Conservation (phyloP, 2,888 invertebrate genomes). For the Tillus elongatus region DNA sequence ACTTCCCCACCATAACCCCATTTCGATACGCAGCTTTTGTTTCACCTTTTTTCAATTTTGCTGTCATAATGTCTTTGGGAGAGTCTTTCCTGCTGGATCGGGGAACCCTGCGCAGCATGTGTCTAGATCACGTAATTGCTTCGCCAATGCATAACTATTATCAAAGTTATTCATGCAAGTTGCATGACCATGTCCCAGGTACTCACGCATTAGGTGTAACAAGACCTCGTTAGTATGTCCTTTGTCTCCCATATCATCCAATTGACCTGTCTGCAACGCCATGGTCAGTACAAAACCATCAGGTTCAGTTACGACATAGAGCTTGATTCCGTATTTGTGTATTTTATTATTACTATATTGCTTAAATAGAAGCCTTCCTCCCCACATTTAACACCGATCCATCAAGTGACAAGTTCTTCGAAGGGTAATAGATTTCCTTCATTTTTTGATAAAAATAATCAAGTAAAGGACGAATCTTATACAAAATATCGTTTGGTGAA, state of each 20-base stretch:
- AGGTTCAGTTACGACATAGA: conserved; percentile 23
- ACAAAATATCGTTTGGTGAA: no score
- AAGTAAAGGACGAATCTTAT: conserved; percentile 11
- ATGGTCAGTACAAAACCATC: conserved; percentile 22
- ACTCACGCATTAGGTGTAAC: conserved; percentile 17
- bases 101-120: neutral
- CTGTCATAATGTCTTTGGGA: neutral
- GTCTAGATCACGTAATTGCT: conserved; percentile 2
- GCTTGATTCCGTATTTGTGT: conserved; percentile 27
- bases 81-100: neutral
- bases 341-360: conserved; percentile 25
- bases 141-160: conserved; percentile 7
- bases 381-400: conserved; percentile 22
- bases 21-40: no score
- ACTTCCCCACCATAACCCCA: neutral
- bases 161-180: no score
- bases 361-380: conserved; percentile 23
- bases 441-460: conserved; percentile 11
- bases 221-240: conserved; percentile 25
- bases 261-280: conserved; percentile 24
- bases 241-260: conserved; percentile 19
- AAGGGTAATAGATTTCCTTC: conserved; percentile 16
- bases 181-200: conserved; percentile 20
- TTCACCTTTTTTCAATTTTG: conserved; percentile 1
- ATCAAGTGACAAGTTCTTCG: conserved; percentile 15